Base-by-base conservation (phyloP, 1,140 invertebrate genomes). In the Phenacoccus solenopsis region DNA sequence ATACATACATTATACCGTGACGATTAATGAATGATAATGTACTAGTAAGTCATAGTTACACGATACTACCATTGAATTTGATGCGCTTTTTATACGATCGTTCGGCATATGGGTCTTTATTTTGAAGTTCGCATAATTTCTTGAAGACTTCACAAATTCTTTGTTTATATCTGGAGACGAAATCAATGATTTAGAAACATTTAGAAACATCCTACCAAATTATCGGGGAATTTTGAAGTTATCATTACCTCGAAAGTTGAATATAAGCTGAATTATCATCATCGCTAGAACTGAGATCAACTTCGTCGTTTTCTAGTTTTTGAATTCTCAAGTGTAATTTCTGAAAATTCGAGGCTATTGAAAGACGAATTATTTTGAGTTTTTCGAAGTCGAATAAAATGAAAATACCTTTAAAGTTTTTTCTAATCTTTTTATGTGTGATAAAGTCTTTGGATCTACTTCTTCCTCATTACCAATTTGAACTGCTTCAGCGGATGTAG, bases 201-300 rank as follows among this genome's bases (percentile, higher is more conserved):
- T 9, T 20, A 59, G 20, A 16, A 59, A 22, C 13, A 59, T 5
- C n/a, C n/a, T n/a, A n/a, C n/a, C n/a, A n/a, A n/a, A n/a, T n/a
- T n/a, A n/a, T n/a, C 56, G 16, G 4, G 7, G 21, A 59, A 59
- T 59, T 64, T 9, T 10, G 32, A 38, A 38, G n/a, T 10, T 38
- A 38, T 38, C 9, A 38, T 38, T 25, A 64, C 59, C 59, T 64
- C 2, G 22, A 10, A 64, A 64, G 20, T 64, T 64, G 59, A 25
- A 64, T 25, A 64, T 64, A 64, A 22, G 59, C 12, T 13, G 59
- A 64, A 64, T 64, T 64, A 5, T 64, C 59, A 10, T 64, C 59
- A 27, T 64, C 59, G 59, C 59, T 27, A 20, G 59, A 64, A 64
- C 25, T 64, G 4, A 64, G 20, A 64, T 64, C 59, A 64, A 64